Percentiles rank a stretch among this genome's conserved stretches.
These are phyloP conservation scores for Mesoligia furuncula DNA, from an alignment of 2,888 invertebrate genomes.

Conservation along the genomic window DNA sequence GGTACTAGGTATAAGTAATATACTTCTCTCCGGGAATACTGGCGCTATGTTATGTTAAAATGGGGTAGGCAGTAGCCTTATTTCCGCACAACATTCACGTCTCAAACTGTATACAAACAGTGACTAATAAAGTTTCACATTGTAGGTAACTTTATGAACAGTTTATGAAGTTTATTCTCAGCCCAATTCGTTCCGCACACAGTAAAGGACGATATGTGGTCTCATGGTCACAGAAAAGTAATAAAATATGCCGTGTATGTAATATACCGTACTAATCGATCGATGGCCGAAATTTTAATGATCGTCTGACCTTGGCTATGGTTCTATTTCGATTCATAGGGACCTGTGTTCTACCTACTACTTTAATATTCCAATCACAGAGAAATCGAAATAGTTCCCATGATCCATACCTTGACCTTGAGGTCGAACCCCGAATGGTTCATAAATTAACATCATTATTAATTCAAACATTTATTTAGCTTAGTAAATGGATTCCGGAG, in stretches of 20 bases:
- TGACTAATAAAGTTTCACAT: not conserved
- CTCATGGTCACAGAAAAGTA: conserved; percentile 55
- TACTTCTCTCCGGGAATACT: not conserved
- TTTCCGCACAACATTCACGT: no score
- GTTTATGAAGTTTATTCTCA: conserved; percentile 33
- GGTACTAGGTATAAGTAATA: not conserved
- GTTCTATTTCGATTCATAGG: conserved; percentile 33
- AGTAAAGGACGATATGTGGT: conserved; percentile 46
- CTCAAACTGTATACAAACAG: not conserved
- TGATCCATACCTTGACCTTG: conserved; percentile 12
- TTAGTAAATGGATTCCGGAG: not conserved
- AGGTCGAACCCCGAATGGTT: not conserved
- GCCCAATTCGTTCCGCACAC: conserved; percentile 13
- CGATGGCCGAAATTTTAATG: conserved; percentile 59
- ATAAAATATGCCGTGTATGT: conserved; percentile 51
- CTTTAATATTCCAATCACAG: conserved; percentile 36
- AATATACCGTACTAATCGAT: conserved; percentile 48
- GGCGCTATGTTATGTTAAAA: not conserved
- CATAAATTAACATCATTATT: not conserved
- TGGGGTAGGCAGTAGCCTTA: not conserved
- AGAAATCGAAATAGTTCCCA: conserved; percentile 13
- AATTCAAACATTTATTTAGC: not conserved
- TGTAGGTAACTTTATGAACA: conserved; percentile 9
- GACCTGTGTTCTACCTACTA: conserved; percentile 23
- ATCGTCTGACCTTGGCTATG: conserved; percentile 42